Evolutionary conservation across 2,888 invertebrate genomes (phyloP), one percentile per base, ranked within the genome.

Genomic region (Erpobdella octoculata): DNA sequence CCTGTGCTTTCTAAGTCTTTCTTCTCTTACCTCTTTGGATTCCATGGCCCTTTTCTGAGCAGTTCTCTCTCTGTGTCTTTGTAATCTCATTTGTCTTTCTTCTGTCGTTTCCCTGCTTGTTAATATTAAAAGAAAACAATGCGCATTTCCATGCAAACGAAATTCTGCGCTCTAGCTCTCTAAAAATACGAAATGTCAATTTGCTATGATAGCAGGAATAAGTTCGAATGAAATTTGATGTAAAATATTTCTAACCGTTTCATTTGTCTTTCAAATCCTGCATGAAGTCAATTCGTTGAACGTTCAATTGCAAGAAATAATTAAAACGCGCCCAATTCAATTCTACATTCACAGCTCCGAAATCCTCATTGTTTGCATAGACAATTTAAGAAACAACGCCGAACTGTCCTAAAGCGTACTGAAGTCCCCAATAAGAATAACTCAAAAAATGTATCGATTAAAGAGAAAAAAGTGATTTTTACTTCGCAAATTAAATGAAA

Each of bases 1-100:
- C 5, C 68, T 25, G 33, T 68, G 68, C 41, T 68, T 68, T 31
- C 68, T 41, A 25, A 68, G n/a, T 12, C 68, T 35, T 35, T 68
- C 68, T 8, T 68, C 68, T 8, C 68, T 35, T 68, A 46, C 38
- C 2, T 36, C 68, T 46, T 41, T 31, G n/a, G 46, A 31, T 68
- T 68, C 68, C 37, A 28, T 28, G 4, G 41, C 41, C 28, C 41
- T 41, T 46, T 68, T 68, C 48, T 68, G 68, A 41, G 68, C 41
- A 28, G 46, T 46, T 18, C 41, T 28, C 35, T 68, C 68, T 35
- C 48, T 68, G 41, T 68, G 68, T 18, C 48, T 68, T 31, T 48
- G 68, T 18, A 68, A 31, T 46, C 68, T 36, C n/a, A 68, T 25
- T 6, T 36, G 37, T 46, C 46, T 41, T 28, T 41, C 68, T 41